These are phyloP conservation scores for Dryas iulia DNA, from an alignment of 1,140 invertebrate species.

Conservation along the genomic window DNA sequence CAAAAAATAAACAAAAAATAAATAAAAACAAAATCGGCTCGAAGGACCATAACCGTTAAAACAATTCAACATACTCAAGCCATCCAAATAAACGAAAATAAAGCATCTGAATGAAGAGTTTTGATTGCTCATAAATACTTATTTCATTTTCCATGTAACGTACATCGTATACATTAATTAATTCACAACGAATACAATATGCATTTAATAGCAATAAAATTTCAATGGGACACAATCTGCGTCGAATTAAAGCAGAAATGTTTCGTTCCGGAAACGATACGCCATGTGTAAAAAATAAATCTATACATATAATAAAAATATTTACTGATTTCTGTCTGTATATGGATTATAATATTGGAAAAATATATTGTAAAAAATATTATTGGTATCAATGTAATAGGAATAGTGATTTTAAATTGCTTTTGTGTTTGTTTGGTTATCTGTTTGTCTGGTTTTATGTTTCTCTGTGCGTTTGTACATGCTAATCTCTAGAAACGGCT, in stretches of 20 bases:
- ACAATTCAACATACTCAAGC: not conserved
- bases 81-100: not conserved
- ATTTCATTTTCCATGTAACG: constrained; percentile 7
- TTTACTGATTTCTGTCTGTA: too few relatives aligned
- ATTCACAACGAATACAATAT: constrained; percentile 45
- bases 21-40: not conserved
- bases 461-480: too few relatives aligned
- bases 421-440: too few relatives aligned
- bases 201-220: constrained; percentile 45
- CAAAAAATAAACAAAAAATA: too few relatives aligned
- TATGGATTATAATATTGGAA: too few relatives aligned
- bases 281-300: constrained; percentile 42
- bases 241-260: constrained; percentile 36
- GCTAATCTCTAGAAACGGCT: too few relatives aligned
- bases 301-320: constrained; percentile 22
- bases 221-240: constrained; percentile 48
- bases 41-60: not conserved
- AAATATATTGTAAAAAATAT: too few relatives aligned
- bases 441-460: too few relatives aligned
- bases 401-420: too few relatives aligned
- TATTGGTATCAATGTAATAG: too few relatives aligned
- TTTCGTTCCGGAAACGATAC: constrained; percentile 29
- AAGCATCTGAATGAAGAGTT: constrained; percentile 1
- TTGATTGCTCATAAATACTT: constrained; percentile 3
- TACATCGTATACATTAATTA: constrained; percentile 22